Conservation (phyloP, 2,113 vertebrate species). For the Panthera uncia region DNA sequence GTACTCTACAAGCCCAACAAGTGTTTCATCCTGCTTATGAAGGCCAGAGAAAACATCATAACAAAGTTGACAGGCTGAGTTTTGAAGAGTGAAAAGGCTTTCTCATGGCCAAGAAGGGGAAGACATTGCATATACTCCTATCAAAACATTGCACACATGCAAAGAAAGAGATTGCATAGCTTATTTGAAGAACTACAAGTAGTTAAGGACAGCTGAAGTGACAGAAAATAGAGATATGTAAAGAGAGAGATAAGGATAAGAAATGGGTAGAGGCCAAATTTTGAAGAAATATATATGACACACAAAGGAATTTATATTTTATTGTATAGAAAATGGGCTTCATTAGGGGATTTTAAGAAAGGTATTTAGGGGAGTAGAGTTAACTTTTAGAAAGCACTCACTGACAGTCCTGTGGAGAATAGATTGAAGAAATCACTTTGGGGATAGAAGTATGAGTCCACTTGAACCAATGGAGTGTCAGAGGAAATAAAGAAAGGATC, state of each 20-base stretch:
- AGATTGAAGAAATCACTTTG: background rate
- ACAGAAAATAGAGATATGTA: background rate
- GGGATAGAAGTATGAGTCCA: background rate
- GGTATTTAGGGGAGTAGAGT: background rate
- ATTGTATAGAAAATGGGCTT: background rate
- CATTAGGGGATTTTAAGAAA: background rate
- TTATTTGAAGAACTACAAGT: background rate
- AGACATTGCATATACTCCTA: background rate
- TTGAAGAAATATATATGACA: background rate
- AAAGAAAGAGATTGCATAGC: background rate
- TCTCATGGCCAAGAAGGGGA: background rate
- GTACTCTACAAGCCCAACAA: background rate
- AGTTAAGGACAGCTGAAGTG: background rate
- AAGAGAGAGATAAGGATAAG: background rate
- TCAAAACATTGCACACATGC: background rate
- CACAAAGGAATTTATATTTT: background rate
- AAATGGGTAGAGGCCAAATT: background rate
- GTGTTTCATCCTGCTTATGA: background rate
- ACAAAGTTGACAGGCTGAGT: background rate
- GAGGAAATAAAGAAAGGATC: background rate
- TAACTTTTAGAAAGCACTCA: background rate
- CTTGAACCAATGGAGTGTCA: background rate
- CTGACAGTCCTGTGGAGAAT: background rate
- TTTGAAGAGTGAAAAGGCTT: background rate
- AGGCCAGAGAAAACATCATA: background rate